These are phyloP conservation scores for Chaitophorus viminalis DNA, from an alignment of 2,888 invertebrate species.

Conservation along the genomic window DNA sequence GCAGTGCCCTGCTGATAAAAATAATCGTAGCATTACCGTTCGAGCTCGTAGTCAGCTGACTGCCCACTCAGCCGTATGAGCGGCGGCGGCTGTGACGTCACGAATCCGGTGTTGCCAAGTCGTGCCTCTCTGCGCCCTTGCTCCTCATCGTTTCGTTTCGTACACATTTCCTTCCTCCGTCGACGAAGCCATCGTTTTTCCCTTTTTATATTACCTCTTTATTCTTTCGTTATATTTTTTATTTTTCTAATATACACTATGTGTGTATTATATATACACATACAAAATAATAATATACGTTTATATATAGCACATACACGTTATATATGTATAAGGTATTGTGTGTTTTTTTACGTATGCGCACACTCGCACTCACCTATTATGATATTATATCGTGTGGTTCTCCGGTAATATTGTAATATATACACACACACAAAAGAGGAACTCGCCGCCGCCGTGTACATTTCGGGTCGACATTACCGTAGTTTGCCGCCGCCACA, in stretches of 20 bases:
- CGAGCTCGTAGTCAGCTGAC: constrained; percentile 58
- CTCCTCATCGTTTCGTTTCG: not conserved
- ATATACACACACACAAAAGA: constrained; percentile 4
- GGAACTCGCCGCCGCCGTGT: not conserved
- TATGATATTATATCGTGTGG: constrained; percentile 21
- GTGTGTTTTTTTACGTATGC: not conserved
- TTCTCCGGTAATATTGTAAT: constrained; percentile 32
- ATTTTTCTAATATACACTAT: not conserved
- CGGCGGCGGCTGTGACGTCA: constrained; percentile 47
- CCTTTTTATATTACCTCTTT: constrained; percentile 8
- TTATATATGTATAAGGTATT: not conserved
- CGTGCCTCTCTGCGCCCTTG: not conserved
- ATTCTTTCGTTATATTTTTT: not conserved
- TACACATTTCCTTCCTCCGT: constrained; percentile 42
- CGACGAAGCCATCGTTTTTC: not conserved
- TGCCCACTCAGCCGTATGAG: constrained; percentile 57
- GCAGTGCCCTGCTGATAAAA: constrained; percentile 61
- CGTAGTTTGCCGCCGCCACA: not conserved
- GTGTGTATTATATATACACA: not conserved
- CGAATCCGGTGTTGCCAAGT: constrained; percentile 44
- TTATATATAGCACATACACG: not conserved
- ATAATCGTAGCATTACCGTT: constrained; percentile 62
- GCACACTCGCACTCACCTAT: not conserved
- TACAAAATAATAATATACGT: not conserved
- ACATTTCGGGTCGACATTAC: constrained; percentile 48